Evolutionary conservation across 2,888 invertebrate species (phyloP).

Genomic region (Apeira syringaria): DNA sequence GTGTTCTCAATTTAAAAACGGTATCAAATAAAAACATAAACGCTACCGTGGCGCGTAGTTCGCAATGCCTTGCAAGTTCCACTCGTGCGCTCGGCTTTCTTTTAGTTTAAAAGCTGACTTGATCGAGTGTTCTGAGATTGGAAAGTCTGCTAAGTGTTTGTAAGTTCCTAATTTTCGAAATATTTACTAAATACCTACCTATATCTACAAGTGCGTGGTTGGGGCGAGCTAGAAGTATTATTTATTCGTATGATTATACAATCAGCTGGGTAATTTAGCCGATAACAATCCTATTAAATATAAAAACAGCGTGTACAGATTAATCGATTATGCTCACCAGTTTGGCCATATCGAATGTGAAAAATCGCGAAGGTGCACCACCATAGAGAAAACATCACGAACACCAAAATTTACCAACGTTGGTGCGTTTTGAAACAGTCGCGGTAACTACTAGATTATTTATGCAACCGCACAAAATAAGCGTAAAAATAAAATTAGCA

Average conservation of each 20-base stretch:
- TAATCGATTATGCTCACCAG: conserved; percentile 22
- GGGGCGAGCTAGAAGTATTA: conserved; percentile 1
- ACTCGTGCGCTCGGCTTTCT: no score
- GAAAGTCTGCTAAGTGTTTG: no score
- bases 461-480: conserved; percentile 14
- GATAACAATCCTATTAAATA: conserved; percentile 11
- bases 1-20: no score
- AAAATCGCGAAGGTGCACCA: conserved; percentile 1
- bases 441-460: conserved; percentile 5
- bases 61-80: no score
- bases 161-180: no score
- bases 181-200: no score
- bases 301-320: not conserved
- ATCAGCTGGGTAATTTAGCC: conserved; percentile 11
- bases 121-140: no score
- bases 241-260: conserved; percentile 7
- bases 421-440: conserved; percentile 1
- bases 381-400: conserved; percentile 2
- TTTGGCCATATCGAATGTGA: conserved; percentile 9
- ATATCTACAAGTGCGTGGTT: no score
- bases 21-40: no score
- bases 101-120: no score
- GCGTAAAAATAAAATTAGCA: conserved; percentile 21
- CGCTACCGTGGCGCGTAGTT: no score
- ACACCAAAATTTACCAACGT: conserved; percentile 2